These are phyloP conservation scores for Cygnus buccinator DNA, from an alignment of 2,113 vertebrate genomes.

Conservation along the genomic window DNA sequence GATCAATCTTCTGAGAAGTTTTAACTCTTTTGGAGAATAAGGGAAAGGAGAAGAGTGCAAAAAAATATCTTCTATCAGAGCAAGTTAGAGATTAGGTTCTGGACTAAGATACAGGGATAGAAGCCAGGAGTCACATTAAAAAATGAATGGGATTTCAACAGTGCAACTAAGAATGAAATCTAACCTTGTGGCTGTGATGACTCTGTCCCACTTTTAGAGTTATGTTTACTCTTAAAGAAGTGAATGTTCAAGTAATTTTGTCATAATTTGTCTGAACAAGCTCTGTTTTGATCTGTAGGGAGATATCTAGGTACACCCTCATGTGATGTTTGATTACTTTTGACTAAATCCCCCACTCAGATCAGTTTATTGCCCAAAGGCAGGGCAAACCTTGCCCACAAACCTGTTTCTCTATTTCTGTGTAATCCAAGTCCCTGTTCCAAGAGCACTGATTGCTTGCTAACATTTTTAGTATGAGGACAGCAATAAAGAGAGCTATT, in stretches of 20 bases:
- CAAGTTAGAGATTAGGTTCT: not conserved
- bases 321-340: not conserved
- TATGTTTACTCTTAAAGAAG: not conserved
- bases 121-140: not conserved
- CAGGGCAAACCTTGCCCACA: not conserved
- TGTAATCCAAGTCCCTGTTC: not conserved
- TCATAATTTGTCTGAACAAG: not conserved
- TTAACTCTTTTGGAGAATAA: not conserved
- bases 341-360: not conserved
- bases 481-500: not conserved
- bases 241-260: not conserved
- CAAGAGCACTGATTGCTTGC: not conserved
- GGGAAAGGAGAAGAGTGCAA: not conserved
- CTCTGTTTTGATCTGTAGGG: not conserved
- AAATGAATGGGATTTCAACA: not conserved
- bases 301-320: not conserved
- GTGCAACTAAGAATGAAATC: not conserved
- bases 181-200: not conserved
- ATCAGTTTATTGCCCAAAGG: not conserved
- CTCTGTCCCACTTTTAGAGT: not conserved
- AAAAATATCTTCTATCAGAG: not conserved
- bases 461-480: not conserved
- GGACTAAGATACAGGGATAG: not conserved
- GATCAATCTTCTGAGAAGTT: not conserved
- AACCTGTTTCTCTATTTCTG: not conserved